phyloP scores from a whole-genome alignment of 2,113 vertebrate species.

The Riparia riparia region DNA sequence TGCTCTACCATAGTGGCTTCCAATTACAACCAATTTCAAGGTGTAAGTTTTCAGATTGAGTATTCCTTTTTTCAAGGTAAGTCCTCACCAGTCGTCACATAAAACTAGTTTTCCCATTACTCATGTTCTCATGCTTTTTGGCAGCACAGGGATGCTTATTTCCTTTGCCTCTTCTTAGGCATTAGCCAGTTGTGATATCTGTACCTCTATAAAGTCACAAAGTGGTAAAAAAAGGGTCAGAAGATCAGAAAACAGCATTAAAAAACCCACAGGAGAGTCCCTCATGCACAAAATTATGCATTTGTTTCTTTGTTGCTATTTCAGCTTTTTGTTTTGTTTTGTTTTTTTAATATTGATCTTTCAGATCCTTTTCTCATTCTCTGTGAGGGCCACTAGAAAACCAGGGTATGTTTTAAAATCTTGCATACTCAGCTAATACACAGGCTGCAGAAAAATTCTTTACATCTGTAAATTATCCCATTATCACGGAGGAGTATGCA shows the following conservation, averaged over 20 bases:
- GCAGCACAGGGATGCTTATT: not conserved
- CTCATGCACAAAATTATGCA: not conserved
- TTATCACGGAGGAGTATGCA: not conserved
- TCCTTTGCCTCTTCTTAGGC: not conserved
- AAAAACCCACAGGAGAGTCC: not conserved
- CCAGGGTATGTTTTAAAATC: not conserved
- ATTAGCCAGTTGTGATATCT: not conserved
- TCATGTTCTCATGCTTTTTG: not conserved
- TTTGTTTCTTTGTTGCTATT: not conserved
- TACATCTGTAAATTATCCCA: not conserved
- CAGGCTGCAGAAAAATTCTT: not conserved
- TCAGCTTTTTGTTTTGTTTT: not conserved
- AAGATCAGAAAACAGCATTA: not conserved
- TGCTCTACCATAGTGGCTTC: not conserved
- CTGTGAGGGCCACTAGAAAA: not conserved
- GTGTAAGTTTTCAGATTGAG: not conserved
- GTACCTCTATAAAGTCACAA: not conserved
- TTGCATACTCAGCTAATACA: not conserved
- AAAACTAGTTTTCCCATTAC: slow-evolving; percentile 16
- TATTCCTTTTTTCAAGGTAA: slow-evolving; percentile 1
- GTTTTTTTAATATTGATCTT: not conserved
- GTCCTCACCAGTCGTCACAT: not conserved
- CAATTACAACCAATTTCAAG: slow-evolving; percentile 26
- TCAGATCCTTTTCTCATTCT: not conserved
- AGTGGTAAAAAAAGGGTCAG: not conserved